A percentile compares a stretch with the other conserved stretches of the same genome.
phyloP scores from a whole-genome alignment of 1,140 invertebrate genomes.

The Yoshiicerus persimilis region DNA sequence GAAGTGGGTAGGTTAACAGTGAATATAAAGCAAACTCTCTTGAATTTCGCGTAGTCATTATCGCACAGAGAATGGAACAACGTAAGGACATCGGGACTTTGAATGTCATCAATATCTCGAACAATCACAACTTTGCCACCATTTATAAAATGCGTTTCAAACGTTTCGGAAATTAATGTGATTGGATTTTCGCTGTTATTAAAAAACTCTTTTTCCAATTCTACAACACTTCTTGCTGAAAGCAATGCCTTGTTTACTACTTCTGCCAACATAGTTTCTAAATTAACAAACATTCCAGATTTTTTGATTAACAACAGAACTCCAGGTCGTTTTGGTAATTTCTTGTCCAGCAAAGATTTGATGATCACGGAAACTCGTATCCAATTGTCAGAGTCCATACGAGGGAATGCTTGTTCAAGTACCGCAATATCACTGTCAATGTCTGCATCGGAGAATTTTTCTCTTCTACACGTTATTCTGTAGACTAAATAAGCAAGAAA shows the following conservation, averaged over 20 bases:
- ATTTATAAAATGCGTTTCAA: neutral
- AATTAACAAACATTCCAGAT: neutral
- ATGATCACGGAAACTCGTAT: neutral
- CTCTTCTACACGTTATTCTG: too few species aligned
- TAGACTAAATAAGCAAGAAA: too few species aligned
- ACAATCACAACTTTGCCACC: neutral
- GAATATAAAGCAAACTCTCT: neutral
- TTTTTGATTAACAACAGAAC: neutral
- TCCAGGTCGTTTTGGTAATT: neutral
- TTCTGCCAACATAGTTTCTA: neutral
- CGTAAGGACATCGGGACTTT: constrained; percentile 52
- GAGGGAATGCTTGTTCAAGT: neutral
- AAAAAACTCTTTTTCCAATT: neutral
- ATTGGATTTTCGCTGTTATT: neutral
- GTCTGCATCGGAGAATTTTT: too few species aligned
- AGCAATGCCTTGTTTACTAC: neutral
- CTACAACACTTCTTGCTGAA: neutral
- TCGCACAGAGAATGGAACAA: neutral
- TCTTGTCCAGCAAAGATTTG: neutral
- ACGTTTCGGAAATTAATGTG: neutral
- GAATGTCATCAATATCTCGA: neutral
- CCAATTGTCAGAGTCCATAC: neutral
- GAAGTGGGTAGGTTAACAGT: neutral
- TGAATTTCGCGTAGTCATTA: neutral
- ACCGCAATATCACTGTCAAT: neutral